Conservation (phyloP, 2,888 invertebrate species). For the Scaptomyza polygonia region DNA sequence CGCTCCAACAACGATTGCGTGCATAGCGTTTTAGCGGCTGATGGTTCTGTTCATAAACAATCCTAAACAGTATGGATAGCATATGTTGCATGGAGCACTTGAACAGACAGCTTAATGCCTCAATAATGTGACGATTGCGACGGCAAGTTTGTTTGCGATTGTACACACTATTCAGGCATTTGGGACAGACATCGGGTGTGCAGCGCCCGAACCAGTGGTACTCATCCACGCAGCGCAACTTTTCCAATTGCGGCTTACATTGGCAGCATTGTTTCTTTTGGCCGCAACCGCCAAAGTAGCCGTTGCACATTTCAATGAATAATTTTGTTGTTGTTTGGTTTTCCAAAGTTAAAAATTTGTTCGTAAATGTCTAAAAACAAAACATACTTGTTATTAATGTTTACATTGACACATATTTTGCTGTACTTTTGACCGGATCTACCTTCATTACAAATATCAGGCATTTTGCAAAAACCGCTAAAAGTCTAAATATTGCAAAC, state of each 20-base stretch:
- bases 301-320: conserved; percentile 28
- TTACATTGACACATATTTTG: too few relatives aligned
- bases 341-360: background rate
- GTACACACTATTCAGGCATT: background rate
- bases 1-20: conserved; percentile 55
- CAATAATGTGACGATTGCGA: conserved; percentile 50
- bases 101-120: conserved; percentile 61
- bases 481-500: too few relatives aligned
- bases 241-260: background rate
- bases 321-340: conserved; percentile 44
- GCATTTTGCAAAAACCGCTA: too few relatives aligned
- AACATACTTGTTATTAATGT: background rate
- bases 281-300: conserved; percentile 10
- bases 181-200: background rate
- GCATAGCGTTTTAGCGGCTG: conserved; percentile 27
- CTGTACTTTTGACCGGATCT: too few relatives aligned
- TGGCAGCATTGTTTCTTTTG: background rate
- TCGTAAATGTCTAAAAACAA: background rate
- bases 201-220: conserved; percentile 50
- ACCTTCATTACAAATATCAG: too few relatives aligned
- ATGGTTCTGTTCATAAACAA: conserved; percentile 33
- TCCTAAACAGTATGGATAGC: conserved; percentile 44
- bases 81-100: conserved; percentile 33
- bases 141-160: conserved; percentile 24
- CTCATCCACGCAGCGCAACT: background rate